Evolutionary conservation across 1,140 invertebrate genomes (phyloP).

Genomic region (Aphaenogaster floridana): DNA sequence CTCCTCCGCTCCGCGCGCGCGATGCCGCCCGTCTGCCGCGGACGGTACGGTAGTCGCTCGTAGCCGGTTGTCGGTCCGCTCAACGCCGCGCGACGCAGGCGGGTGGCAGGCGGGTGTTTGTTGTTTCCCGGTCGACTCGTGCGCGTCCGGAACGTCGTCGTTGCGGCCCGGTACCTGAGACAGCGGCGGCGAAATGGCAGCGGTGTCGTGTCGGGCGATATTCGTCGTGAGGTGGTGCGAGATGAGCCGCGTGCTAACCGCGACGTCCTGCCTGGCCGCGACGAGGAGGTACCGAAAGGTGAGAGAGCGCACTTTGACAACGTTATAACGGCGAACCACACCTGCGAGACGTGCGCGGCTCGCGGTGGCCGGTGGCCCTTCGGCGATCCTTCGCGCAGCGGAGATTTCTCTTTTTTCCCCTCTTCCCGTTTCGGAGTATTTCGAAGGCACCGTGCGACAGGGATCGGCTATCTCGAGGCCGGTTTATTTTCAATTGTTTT

Average conservation of each 20-base stretch:
- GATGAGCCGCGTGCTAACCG: constrained; percentile 79
- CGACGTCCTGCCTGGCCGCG: constrained; percentile 76
- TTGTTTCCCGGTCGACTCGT: constrained; percentile 60
- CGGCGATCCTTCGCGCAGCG: background rate
- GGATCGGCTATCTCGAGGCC: background rate
- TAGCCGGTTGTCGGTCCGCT: constrained; percentile 72
- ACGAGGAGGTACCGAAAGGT: constrained; percentile 80
- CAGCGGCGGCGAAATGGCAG: constrained; percentile 75
- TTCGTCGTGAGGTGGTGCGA: constrained; percentile 79
- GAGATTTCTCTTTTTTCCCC: background rate
- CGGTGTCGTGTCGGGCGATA: constrained; percentile 79
- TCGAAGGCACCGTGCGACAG: background rate
- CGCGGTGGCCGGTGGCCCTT: background rate
- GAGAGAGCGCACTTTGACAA: constrained; percentile 53
- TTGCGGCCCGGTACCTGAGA: background rate
- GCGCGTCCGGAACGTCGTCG: constrained; percentile 23
- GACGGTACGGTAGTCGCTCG: constrained; percentile 74
- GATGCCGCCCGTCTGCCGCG: constrained; percentile 66
- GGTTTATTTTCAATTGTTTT: too few relatives aligned
- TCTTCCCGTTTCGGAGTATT: background rate
- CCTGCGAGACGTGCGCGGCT: background rate
- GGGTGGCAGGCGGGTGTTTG: constrained; percentile 26
- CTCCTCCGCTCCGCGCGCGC: constrained; percentile 35
- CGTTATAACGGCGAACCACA: constrained; percentile 45
- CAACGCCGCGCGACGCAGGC: constrained; percentile 26